Evolutionary conservation across 2,888 invertebrate species (phyloP), one percentile per base, ranked within the genome.

Genomic region (Anarsia innoxiella): DNA sequence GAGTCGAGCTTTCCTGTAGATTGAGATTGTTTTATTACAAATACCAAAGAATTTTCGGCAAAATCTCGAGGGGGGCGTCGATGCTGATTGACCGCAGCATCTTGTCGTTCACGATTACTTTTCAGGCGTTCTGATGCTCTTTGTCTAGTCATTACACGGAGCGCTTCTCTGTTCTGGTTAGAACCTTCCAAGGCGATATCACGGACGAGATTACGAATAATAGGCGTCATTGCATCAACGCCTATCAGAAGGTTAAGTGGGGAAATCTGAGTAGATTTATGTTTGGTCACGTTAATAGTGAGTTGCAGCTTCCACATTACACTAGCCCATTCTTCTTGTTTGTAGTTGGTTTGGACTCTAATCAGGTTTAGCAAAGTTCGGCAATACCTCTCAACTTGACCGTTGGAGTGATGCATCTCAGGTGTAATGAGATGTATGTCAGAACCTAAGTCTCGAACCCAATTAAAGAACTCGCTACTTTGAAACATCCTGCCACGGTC

Each of bases 181-280:
- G 23, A 2, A 8, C 2, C 12, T 2, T 33, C 25, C 2, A 25
- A 2, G 4, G 33, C 25, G 1, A 33, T n/a, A 25, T 33, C 33
- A n/a, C 33, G 33, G 1, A 33, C n/a, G 2, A 31, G 40, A 0
- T 15, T 2, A 1, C 44, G 30, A 1, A 53, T 44, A 0, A 43
- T 29, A 2, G 49, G 44, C 0, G 50, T 46, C 0, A 43, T 16
- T 1, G 23, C 44, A 1, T 54, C 45, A n/a, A 23, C 27, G 0
- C 50, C 51, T 1, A 47, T 23, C 1, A 50, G 13, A 3, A 53
- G 10, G 3, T 51, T 35, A 0, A 53, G 30, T 2, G 51, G 31
- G 1, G 50, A 50, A 1, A 2, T 2, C 13, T 44, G 31, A 0
- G 47, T 49, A 1, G 51, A 41, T 9, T 32, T 39, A 2, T 31